phyloP scores from a whole-genome alignment of 2,888 invertebrate species.

The Cryptus armator region DNA sequence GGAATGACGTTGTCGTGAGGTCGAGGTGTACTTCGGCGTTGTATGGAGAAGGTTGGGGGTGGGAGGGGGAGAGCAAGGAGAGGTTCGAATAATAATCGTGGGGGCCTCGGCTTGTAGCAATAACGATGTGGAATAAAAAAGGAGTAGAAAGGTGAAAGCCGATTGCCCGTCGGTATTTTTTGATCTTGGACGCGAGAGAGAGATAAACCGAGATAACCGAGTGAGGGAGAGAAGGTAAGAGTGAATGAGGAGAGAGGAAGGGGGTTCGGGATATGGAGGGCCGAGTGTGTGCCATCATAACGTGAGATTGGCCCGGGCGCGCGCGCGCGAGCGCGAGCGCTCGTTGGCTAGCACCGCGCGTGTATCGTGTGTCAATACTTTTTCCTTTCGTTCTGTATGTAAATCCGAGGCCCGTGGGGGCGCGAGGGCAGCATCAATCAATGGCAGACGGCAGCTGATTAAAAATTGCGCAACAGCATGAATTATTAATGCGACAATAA shows the following conservation, averaged over 20 bases:
- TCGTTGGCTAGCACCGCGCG: constrained; percentile 59
- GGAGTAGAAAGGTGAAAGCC: constrained; percentile 64
- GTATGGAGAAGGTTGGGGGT: constrained; percentile 1
- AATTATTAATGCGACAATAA: constrained; percentile 83
- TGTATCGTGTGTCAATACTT: constrained; percentile 80
- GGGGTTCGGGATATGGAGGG: constrained; percentile 22
- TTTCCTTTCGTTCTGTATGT: constrained; percentile 83
- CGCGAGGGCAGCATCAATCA: constrained; percentile 82
- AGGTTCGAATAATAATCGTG: constrained; percentile 66
- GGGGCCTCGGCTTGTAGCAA: constrained; percentile 66
- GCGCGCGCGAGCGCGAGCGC: constrained; percentile 56
- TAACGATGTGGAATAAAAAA: constrained; percentile 70
- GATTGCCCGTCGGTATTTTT: constrained; percentile 70
- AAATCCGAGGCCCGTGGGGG: constrained; percentile 82
- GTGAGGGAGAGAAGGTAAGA: constrained; percentile 54
- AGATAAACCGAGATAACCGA: constrained; percentile 28
- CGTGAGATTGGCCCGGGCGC: constrained; percentile 76
- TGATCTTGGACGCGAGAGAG: constrained; percentile 64
- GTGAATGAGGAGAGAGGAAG: constrained; percentile 48
- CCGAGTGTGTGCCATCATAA: constrained; percentile 77
- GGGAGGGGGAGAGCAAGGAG: not conserved
- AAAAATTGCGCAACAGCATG: constrained; percentile 83
- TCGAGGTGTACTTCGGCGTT: constrained; percentile 53
- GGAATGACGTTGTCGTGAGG: constrained; percentile 64
- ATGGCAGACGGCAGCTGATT: constrained; percentile 83